Conservation (phyloP, 2,113 vertebrate genomes). For the Paratilapia polleni region DNA sequence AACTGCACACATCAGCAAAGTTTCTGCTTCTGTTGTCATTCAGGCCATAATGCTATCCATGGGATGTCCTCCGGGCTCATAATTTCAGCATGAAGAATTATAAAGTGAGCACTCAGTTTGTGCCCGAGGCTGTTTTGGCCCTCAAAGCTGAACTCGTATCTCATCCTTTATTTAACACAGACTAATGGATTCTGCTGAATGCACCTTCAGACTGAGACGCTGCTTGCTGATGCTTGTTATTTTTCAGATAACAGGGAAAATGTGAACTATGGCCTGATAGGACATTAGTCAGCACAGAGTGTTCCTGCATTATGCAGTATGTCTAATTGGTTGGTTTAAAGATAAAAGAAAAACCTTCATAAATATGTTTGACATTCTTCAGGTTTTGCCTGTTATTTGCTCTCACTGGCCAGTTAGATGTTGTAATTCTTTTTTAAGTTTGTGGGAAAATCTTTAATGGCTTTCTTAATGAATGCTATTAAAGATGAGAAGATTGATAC, state of each 20-base stretch:
- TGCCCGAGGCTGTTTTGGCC: neutral
- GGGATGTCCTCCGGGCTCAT: conserved; percentile 4
- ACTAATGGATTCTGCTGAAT: conserved; percentile 55
- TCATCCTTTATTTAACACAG: conserved; percentile 62
- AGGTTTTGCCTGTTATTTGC: neutral
- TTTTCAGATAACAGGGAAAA: conserved; percentile 31
- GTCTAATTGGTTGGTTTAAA: neutral
- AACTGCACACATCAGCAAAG: conserved; percentile 24
- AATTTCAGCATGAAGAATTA: neutral
- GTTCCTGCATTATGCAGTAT: conserved; percentile 16
- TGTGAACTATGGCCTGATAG: conserved; percentile 12
- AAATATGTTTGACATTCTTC: neutral
- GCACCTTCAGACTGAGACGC: conserved; percentile 4
- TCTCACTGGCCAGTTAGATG: neutral
- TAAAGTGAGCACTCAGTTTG: conserved; percentile 34
- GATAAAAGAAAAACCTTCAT: conserved; percentile 2
- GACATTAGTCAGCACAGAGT: conserved; percentile 15
- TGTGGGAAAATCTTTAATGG: neutral
- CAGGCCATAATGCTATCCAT: conserved; percentile 7
- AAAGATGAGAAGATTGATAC: neutral
- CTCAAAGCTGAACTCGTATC: conserved; percentile 25
- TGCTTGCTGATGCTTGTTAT: conserved; percentile 33
- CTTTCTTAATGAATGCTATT: neutral
- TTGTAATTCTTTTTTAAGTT: neutral
- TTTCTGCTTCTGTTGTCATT: conserved; percentile 28